Evolutionary conservation across 2,113 vertebrate species (phyloP).

Genomic region (Hippocampus mohnikei): DNA sequence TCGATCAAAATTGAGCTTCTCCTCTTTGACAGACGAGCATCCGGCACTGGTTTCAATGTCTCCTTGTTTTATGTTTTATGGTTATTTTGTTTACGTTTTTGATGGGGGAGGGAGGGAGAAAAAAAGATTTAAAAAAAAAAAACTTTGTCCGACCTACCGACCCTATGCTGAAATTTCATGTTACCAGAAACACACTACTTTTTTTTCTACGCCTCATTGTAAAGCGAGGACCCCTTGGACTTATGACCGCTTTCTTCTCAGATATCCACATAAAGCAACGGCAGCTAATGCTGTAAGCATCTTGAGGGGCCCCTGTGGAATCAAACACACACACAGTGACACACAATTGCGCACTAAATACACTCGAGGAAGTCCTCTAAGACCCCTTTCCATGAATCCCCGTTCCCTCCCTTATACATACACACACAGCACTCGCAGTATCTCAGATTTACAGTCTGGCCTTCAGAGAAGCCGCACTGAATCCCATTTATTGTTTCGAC

Average conservation of each 20-base stretch:
- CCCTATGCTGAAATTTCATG: no score
- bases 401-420: slow-evolving; percentile 23
- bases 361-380: slow-evolving; percentile 54
- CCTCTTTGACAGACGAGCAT: no score
- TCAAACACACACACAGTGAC: slow-evolving; percentile 22
- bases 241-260: slow-evolving; percentile 3
- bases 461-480: slow-evolving; percentile 17
- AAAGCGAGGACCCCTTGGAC: not conserved
- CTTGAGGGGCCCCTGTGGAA: slow-evolving; percentile 29
- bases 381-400: slow-evolving; percentile 55
- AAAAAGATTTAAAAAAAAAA: no score
- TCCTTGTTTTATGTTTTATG: no score
- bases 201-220: no score
- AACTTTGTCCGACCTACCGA: no score
- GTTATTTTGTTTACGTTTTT: no score
- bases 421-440: slow-evolving; percentile 14
- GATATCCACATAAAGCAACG: slow-evolving; percentile 27
- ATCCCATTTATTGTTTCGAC: slow-evolving; percentile 40
- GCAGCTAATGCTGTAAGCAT: slow-evolving; percentile 29
- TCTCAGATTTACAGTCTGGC: slow-evolving; percentile 34
- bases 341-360: slow-evolving; percentile 12
- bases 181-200: no score
- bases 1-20: no score
- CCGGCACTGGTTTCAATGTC: no score
- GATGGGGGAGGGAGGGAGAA: no score